Base-by-base conservation (phyloP, 2,888 invertebrate species). In the Pyrrhosoma nymphula region DNA sequence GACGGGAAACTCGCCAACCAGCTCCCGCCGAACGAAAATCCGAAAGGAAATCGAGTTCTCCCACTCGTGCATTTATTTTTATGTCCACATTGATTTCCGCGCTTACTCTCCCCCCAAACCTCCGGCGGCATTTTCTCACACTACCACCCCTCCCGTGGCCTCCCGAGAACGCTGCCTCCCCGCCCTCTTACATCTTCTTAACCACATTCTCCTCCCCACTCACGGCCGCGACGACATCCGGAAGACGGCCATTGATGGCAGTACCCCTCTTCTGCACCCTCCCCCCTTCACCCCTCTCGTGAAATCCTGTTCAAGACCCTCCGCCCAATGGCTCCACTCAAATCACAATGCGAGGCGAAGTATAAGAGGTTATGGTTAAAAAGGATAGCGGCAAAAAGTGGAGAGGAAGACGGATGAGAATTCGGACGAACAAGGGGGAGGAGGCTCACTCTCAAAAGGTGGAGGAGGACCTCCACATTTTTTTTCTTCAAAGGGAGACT, bases 341-440 rank as follows among this genome's bases (percentile, higher is more conserved):
- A 93, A 93, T 69, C 93, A 93, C 93, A 93, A 93, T 93, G 47
- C 93, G 69, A 93, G 30, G 47, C 39, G 69, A 93, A 93, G 93
- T 26, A 82, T 82, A 75, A 93, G 93, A 93, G 93, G 75, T 47
- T 93, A 69, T 93, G 47, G 69, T 63, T 47, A 69, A 39, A 63
- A 93, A 93, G 93, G 93, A 69, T 39, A 12, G 56, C 69, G 60
- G n/a, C 35, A 69, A 69, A 93, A 69, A 75, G 56, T n/a, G 55
- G 69, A 93, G 93, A 75, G 75, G 16, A 47, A 39, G 39, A 91
- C 82, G 82, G 35, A 30, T 82, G 82, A 82, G 82, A 35, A 82
- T 35, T 82, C 82, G 82, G 82, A 82, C 82, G 82, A 35, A 35
- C 30, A 82, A 82, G 82, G 20, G 60, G 12, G 60, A 14, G 82